A percentile compares a stretch with the other conserved stretches of the same genome.
phyloP scores from a whole-genome alignment of 2,888 invertebrate species.

The Acronicta alni region DNA sequence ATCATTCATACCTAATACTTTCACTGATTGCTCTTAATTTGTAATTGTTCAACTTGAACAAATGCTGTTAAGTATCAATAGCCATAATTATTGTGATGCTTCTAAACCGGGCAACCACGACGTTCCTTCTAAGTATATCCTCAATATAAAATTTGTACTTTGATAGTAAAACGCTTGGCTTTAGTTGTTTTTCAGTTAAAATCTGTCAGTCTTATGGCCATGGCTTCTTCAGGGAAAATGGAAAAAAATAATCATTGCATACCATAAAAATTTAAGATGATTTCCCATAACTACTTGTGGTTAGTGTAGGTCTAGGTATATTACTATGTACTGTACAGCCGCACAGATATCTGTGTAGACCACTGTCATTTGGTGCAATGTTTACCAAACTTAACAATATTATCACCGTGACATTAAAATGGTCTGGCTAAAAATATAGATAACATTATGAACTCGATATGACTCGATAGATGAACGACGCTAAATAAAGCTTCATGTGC shows the following conservation, averaged over 20 bases:
- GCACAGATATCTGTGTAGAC: neutral
- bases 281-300: no score
- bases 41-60: constrained; percentile 19
- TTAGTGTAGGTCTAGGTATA: no score
- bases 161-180: no score
- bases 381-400: neutral
- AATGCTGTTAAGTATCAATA: neutral
- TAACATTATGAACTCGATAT: constrained; percentile 11
- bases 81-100: neutral
- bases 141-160: no score
- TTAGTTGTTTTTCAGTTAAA: no score
- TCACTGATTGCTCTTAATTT: constrained; percentile 62
- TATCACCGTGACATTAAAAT: neutral
- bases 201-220: no score
- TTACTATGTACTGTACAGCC: no score
- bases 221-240: no score
- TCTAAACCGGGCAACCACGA: neutral
- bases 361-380: neutral
- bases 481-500: constrained; percentile 10
- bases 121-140: no score
- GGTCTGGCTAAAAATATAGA: neutral
- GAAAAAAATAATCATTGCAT: neutral
- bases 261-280: no score
- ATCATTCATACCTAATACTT: constrained; percentile 75
- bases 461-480: constrained; percentile 19